Conservation (phyloP, 2,113 vertebrate genomes). For the Sceloporus undulatus region DNA sequence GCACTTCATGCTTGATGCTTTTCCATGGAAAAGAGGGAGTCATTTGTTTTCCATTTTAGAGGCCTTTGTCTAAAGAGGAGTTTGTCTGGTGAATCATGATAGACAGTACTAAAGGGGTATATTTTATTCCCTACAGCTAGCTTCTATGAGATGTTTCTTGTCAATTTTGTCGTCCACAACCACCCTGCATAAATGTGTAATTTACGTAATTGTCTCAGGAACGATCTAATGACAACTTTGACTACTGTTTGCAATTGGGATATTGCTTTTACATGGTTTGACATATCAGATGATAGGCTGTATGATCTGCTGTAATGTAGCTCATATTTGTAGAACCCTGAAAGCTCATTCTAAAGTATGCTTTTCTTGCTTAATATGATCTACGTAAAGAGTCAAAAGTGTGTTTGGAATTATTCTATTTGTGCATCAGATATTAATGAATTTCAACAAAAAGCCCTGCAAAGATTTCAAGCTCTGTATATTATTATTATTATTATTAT, state of each 20-base stretch:
- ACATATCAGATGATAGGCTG: background rate
- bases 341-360: background rate
- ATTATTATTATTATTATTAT: background rate
- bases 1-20: no score
- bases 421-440: background rate
- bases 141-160: no score
- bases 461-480: background rate
- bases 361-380: background rate
- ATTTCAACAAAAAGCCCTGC: background rate
- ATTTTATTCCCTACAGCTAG: background rate
- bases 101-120: background rate
- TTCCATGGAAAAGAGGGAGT: background rate
- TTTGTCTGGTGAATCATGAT: background rate
- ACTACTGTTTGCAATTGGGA: background rate
- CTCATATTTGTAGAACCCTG: constrained; percentile 53
- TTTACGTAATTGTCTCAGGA: no score
- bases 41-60: constrained; percentile 1
- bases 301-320: background rate
- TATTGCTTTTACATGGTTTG: background rate
- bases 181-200: no score
- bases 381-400: background rate
- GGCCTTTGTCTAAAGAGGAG: background rate
- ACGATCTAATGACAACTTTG: background rate
- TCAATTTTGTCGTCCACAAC: no score
- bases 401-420: background rate